Conservation (phyloP, 1,140 invertebrate species). For the Cydia amplana region DNA sequence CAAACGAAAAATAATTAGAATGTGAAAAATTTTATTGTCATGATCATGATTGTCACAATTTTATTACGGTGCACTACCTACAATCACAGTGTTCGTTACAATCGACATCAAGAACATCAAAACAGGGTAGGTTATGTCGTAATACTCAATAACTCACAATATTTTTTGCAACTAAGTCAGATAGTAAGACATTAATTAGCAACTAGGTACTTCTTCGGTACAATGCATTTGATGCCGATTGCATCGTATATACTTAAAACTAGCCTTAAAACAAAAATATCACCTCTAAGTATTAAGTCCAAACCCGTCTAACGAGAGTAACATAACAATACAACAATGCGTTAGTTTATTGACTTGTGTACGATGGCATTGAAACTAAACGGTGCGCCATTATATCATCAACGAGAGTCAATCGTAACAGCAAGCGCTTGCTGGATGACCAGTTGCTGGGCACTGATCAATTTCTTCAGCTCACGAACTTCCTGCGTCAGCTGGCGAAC, state of each 20-base stretch:
- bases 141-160: slow-evolving; percentile 12
- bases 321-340: slow-evolving; percentile 59
- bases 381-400: slow-evolving; percentile 71
- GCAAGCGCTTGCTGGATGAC: slow-evolving; percentile 74
- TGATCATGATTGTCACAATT: slow-evolving; percentile 28
- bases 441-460: slow-evolving; percentile 77
- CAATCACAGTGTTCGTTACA: slow-evolving; percentile 46
- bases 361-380: slow-evolving; percentile 76
- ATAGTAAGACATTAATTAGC: slow-evolving; percentile 8
- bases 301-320: slow-evolving; percentile 47
- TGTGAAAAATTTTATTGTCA: slow-evolving; percentile 32
- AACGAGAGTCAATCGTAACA: slow-evolving; percentile 66
- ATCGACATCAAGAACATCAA: slow-evolving; percentile 37
- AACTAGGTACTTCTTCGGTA: not conserved
- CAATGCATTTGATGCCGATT: slow-evolving; percentile 5
- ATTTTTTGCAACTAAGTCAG: not conserved
- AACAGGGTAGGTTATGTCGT: not conserved
- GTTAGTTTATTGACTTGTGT: slow-evolving; percentile 73
- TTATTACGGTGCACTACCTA: slow-evolving; percentile 40
- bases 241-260: slow-evolving; percentile 31
- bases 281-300: slow-evolving; percentile 62
- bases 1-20: not conserved
- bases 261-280: slow-evolving; percentile 53
- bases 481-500: slow-evolving; percentile 82
- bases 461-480: slow-evolving; percentile 82